Percentiles rank a stretch among this genome's conserved stretches.
Conservation (phyloP, 2,888 invertebrate species). For the Drosophila falleni region DNA sequence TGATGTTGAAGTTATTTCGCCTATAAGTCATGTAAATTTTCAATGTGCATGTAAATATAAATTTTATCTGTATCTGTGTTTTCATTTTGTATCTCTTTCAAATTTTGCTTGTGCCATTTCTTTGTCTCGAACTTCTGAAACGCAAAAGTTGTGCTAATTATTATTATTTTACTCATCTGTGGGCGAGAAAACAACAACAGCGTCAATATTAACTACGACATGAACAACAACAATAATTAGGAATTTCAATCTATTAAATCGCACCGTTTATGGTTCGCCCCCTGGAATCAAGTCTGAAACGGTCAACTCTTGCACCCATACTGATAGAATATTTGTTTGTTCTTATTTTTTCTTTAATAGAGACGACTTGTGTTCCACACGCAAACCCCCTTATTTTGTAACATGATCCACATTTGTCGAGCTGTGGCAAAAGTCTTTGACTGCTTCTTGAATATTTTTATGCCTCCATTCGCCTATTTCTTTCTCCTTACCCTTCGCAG, state of each 20-base stretch:
- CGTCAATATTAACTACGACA: slow-evolving; percentile 2
- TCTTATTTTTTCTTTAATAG: slow-evolving; percentile 14
- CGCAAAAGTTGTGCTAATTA: slow-evolving; percentile 61
- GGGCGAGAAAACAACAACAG: slow-evolving; percentile 50
- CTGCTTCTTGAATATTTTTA: slow-evolving; percentile 31
- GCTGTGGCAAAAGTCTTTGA: slow-evolving; percentile 44
- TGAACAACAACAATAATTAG: slow-evolving; percentile 27
- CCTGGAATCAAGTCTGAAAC: slow-evolving; percentile 41
- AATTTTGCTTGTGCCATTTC: slow-evolving; percentile 49
- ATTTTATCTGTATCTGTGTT: slow-evolving; percentile 23
- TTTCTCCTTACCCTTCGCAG: slow-evolving; percentile 1
- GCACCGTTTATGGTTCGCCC: slow-evolving; percentile 71
- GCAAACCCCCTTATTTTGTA: slow-evolving; percentile 14
- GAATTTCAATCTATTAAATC: slow-evolving; percentile 67
- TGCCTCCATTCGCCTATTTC: not conserved
- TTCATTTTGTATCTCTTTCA: slow-evolving; percentile 23
- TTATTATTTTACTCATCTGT: slow-evolving; percentile 44
- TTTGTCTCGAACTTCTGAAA: slow-evolving; percentile 27
- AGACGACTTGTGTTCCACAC: slow-evolving; percentile 38
- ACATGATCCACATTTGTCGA: slow-evolving; percentile 51
- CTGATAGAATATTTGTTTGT: slow-evolving; percentile 15
- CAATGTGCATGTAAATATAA: slow-evolving; percentile 16
- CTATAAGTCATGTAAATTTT: slow-evolving; percentile 13
- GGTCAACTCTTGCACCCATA: slow-evolving; percentile 28
- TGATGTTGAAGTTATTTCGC: slow-evolving; percentile 33